Evolutionary conservation across 2,113 vertebrate genomes (phyloP).

Genomic region (Sebastes fasciatus): DNA sequence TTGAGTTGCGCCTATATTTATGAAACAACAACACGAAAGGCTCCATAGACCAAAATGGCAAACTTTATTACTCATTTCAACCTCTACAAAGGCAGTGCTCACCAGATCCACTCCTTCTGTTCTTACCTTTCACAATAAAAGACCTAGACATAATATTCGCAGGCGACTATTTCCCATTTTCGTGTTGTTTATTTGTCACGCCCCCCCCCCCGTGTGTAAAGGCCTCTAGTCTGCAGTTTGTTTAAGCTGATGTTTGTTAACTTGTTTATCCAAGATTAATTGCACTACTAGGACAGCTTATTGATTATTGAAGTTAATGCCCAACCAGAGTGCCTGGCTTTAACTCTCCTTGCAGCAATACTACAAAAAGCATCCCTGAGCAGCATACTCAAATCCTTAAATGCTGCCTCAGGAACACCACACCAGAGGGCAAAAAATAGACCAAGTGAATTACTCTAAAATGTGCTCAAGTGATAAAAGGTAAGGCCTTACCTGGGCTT

Average conservation of each 20-base stretch:
- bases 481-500: constrained; percentile 91
- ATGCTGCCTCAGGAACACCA: neutral
- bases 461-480: neutral
- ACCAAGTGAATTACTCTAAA: neutral
- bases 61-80: too few species aligned
- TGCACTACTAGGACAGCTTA: neutral
- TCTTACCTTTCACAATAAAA: too few species aligned
- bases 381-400: neutral
- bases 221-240: neutral
- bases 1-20: too few species aligned
- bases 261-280: neutral
- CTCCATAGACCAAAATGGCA: too few species aligned
- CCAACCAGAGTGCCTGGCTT: neutral
- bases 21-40: too few species aligned
- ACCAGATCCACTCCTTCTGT: too few species aligned
- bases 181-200: too few species aligned
- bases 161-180: too few species aligned
- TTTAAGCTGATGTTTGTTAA: neutral
- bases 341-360: neutral
- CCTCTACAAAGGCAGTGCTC: too few species aligned
- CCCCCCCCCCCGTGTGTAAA: too few species aligned
- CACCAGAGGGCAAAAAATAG: neutral
- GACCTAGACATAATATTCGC: too few species aligned
- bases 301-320: neutral
- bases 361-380: constrained; percentile 4